Percentiles rank a stretch among this genome's conserved stretches.
phyloP scores from a whole-genome alignment of 2,888 invertebrate species.

The Mythimna vitellina region DNA sequence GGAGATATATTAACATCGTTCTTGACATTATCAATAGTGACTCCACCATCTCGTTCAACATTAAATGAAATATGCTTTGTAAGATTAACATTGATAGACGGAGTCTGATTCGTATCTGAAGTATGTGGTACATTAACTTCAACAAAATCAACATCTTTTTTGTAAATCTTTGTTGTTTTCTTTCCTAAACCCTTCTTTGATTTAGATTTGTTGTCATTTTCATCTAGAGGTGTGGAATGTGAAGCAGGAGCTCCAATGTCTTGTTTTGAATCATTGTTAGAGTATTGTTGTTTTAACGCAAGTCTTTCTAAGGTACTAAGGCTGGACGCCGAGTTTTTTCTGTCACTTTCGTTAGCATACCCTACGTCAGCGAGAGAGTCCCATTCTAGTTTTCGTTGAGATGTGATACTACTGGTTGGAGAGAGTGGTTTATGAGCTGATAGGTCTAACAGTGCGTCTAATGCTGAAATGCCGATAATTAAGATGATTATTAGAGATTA shows the following conservation, averaged over 20 bases:
- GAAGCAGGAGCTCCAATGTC: slow-evolving; percentile 87
- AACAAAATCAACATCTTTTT: slow-evolving; percentile 82
- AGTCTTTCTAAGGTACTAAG: slow-evolving; percentile 92
- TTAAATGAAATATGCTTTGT: slow-evolving; percentile 88
- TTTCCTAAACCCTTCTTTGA: slow-evolving; percentile 75
- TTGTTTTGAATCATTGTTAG: slow-evolving; percentile 81
- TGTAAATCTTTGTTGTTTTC: slow-evolving; percentile 82
- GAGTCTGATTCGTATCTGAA: slow-evolving; percentile 70
- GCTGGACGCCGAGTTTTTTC: slow-evolving; percentile 85
- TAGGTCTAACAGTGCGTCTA: slow-evolving; percentile 81
- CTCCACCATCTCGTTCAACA: slow-evolving; percentile 82
- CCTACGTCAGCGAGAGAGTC: slow-evolving; percentile 97
- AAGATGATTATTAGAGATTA: slow-evolving; percentile 16
- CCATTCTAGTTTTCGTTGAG: slow-evolving; percentile 95
- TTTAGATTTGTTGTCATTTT: slow-evolving; percentile 76
- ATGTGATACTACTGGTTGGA: slow-evolving; percentile 94
- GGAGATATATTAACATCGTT: slow-evolving; percentile 77
- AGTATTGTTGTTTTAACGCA: slow-evolving; percentile 89
- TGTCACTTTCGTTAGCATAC: slow-evolving; percentile 91
- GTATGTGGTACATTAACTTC: slow-evolving; percentile 81
- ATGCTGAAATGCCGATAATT: slow-evolving; percentile 75
- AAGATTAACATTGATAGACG: slow-evolving; percentile 84
- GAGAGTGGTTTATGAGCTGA: slow-evolving; percentile 89
- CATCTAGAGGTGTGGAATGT: slow-evolving; percentile 89
- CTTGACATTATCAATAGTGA: slow-evolving; percentile 76